Evolutionary conservation across 2,797 vertebrate genomes (phyloP), one percentile per base, ranked within the genome.

Genomic region (Hoplostethus mediterraneus): DNA sequence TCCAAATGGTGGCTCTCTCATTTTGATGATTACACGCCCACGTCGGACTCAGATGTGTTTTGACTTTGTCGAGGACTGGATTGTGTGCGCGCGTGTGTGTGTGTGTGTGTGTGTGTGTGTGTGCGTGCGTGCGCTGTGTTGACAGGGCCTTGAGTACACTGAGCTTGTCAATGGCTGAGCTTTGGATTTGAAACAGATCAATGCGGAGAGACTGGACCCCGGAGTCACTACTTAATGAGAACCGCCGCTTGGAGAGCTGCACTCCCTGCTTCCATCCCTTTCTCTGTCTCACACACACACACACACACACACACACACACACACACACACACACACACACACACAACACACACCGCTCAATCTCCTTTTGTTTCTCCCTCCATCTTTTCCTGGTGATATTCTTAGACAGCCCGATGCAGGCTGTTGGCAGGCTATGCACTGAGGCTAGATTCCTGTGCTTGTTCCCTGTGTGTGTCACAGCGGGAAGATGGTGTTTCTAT

Each of bases 141-240:
- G 67, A 75, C 83, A 3, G 72, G 48, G 81, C 82, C 83, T 84
- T 45, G 64, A 80, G 75, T 85, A 77, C 40, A 59, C 45, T 33
- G 51, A 77, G 72, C 72, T 76, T 72, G 89, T 93, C 89, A 73
- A 90, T 91, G 81, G 75, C 79, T 73, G 72, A 86, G 90, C 90
- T 93, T 89, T 88, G 84, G 91, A 83, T 94, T 93, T 93, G 82
- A 90, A 93, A 90, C 91, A 93, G 93, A 94, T 95, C 93, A 91
- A 94, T 93, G 92, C 67, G 73, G 62, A 86, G 85, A 79, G 86
- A 88, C 89, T 71, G 75, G 79, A 84, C 83, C 82, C 82, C 28
- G 61, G 74, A 91, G 91, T 82, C 80, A 77, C 88, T 85, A 67
- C 86, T 81, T 90, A 88, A 92, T 92, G 88, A 90, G 84, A 90